Evolutionary conservation across 2,888 invertebrate species (phyloP), one percentile per base, ranked within the genome.

Genomic region (Drosophila aldrichi): DNA sequence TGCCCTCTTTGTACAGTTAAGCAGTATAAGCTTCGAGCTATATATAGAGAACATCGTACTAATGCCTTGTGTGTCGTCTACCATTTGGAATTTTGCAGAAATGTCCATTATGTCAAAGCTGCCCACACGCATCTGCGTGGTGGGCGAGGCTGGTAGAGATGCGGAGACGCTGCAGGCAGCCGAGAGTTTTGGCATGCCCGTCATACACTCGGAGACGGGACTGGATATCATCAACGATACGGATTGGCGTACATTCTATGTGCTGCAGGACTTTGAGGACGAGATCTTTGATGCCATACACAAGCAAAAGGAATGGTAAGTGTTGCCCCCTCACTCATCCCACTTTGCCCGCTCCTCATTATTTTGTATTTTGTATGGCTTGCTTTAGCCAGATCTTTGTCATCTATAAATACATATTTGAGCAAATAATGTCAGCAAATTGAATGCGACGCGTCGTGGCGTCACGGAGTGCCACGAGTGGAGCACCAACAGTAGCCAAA

Each of bases 251-350:
- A 96, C 95, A 55, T 94, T 95, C 86, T 97, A 96, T 92, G 94
- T 97, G 76, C 89, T 96, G 80, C 94, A 95, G 54, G 94, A 95
- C 79, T 97, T 97, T 91, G 95, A 95, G 82, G 95, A 95, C 71
- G 94, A 95, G 62, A 93, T 94, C 65, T 96, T 94, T 91, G 94
- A 95, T 74, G 93, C 93, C 73, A 94, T 97, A 77, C 94, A 94
- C 90, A 95, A 94, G 92, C 93, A 93, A 81, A 94, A 94, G 87
- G 94, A 94, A 90, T 95, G 95, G 95, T 95, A 78, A 88, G 91
- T 90, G 59, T 38, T 43, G 10, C 22, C 38, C 22, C 22, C 22
- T 8, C 5, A 3, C 20, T 40, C n/a, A 38, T 6, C 38, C 1
- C n/a, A 2, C 18, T 5, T 12, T 10, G 3, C 12, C 1, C 18